Conservation (phyloP, 2,113 vertebrate species). For the Riparia riparia region DNA sequence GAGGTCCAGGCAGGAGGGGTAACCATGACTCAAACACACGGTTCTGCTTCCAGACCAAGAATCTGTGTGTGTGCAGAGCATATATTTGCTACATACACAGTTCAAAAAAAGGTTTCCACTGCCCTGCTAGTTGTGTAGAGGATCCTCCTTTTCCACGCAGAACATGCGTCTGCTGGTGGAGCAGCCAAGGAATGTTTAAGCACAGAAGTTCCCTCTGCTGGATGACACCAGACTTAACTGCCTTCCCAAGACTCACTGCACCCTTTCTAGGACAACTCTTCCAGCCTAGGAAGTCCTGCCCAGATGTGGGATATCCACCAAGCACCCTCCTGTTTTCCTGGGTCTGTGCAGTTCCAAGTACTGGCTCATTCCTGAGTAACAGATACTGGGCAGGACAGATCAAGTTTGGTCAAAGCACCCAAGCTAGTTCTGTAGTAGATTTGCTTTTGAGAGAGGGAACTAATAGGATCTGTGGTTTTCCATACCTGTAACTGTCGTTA, state of each 20-base stretch:
- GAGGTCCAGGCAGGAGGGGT: neutral
- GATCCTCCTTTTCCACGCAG: neutral
- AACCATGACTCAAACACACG: neutral
- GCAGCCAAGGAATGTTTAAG: neutral
- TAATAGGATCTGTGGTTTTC: neutral
- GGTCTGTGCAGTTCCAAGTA: neutral
- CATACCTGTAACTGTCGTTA: neutral
- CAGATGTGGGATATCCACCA: neutral
- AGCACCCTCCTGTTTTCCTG: neutral
- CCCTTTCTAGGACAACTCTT: neutral
- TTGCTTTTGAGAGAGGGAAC: neutral
- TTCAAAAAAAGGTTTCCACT: neutral
- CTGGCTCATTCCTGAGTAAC: neutral
- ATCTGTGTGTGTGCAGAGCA: neutral
- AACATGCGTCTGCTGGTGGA: neutral
- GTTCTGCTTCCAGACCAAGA: neutral
- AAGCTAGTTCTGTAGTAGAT: neutral
- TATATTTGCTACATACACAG: fast-evolving
- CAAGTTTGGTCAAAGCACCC: neutral
- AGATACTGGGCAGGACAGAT: neutral
- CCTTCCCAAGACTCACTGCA: neutral
- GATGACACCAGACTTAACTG: neutral
- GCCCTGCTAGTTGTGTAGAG: neutral
- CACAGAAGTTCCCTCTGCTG: neutral
- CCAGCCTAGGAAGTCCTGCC: neutral